Percentiles rank a stretch among this genome's conserved stretches.
Evolutionary conservation across 2,888 invertebrate genomes (phyloP).

Genomic region (Minunthozetes semirufus): DNA sequence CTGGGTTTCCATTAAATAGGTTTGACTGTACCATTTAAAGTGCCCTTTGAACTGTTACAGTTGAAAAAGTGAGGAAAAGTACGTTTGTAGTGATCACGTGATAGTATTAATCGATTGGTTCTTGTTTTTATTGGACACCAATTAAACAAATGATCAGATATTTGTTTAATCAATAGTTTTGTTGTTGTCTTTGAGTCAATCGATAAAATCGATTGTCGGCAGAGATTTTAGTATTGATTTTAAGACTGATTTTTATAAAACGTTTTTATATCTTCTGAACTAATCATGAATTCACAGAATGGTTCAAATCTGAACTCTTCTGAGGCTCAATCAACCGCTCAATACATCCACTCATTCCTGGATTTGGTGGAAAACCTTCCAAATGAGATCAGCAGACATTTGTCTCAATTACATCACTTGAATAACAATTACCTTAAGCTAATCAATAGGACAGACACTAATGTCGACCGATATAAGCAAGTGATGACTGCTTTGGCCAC

Average conservation of each 20-base stretch:
- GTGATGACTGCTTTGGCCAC: neutral
- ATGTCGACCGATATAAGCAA: neutral
- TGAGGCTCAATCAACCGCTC: neutral
- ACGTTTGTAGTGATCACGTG: too few species aligned
- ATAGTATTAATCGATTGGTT: neutral
- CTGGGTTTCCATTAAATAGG: too few species aligned
- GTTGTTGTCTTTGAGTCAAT: neutral
- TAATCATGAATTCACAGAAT: neutral
- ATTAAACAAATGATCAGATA: neutral
- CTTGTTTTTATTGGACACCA: neutral
- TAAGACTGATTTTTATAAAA: too few species aligned
- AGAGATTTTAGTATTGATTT: too few species aligned
- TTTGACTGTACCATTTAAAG: too few species aligned
- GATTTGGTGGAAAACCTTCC: constrained; percentile 94
- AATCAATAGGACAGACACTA: neutral
- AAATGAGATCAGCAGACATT: constrained; percentile 84
- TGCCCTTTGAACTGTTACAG: too few species aligned
- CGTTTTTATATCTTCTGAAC: too few species aligned
- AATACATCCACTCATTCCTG: constrained; percentile 74
- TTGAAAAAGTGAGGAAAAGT: too few species aligned
- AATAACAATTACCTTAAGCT: constrained; percentile 2
- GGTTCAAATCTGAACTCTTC: neutral
- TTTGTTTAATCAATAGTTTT: too few species aligned
- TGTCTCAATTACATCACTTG: constrained; percentile 76
- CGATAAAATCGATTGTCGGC: neutral